These are phyloP conservation scores for Crotalus helleri DNA, from an alignment of 2,113 vertebrate genomes.

Conservation along the genomic window DNA sequence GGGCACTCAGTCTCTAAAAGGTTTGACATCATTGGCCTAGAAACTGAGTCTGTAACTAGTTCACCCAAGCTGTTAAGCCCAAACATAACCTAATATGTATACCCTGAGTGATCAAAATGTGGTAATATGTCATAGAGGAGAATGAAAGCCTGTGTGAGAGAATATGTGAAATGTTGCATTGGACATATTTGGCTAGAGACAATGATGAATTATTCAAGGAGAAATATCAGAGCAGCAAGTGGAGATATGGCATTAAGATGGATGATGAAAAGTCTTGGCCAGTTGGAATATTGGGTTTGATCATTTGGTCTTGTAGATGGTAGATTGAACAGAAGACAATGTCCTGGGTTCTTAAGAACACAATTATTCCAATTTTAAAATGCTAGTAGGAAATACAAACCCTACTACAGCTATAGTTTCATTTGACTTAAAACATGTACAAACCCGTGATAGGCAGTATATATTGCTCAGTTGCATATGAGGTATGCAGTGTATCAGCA, in stretches of 20 bases:
- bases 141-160: not conserved
- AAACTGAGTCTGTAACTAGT: not conserved
- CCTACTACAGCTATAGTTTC: not conserved
- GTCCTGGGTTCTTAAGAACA: not conserved
- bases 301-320: not conserved
- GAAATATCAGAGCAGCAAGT: not conserved
- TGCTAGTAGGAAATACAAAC: not conserved
- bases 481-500: slow-evolving; percentile 5
- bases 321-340: not conserved
- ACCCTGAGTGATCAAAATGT: not conserved
- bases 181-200: not conserved
- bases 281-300: not conserved
- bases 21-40: not conserved
- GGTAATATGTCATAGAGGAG: not conserved
- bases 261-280: not conserved
- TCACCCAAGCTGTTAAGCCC: not conserved
- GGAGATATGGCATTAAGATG: not conserved
- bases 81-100: not conserved
- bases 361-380: not conserved
- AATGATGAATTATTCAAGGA: not conserved
- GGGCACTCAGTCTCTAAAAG: no score
- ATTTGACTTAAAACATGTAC: not conserved
- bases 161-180: not conserved
- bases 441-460: not conserved
- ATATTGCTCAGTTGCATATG: not conserved